Base-by-base conservation (phyloP, 2,113 vertebrate species). In the Saguinus imperator region DNA sequence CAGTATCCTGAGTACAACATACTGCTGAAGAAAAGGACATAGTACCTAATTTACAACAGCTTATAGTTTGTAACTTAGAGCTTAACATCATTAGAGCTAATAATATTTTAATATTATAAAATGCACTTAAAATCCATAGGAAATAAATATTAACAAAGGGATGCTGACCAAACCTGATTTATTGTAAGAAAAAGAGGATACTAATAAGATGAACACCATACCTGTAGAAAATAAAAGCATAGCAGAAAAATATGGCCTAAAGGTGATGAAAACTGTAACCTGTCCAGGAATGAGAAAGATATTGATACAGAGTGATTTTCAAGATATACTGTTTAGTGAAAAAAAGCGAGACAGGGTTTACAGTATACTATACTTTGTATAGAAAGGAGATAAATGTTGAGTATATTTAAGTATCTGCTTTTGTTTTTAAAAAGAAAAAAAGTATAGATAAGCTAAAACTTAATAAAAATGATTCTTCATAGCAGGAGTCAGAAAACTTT, bases 91-190 rank as follows among this genome's bases (percentile, higher is more conserved):
- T 35, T 32, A 91, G 27, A 76, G 37, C 76, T 84, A 91, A 82
- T 72, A 90, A 79, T 85, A 97, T 57, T 64, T 95, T 95, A 95
- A 93, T 83, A 3, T 92, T 90, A 94, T 6, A 76, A 72, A 94
- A 95, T 57, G 7, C 14, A 85, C 48, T 72, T 73, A 96, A 88
- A 97, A 91, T 58, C 40, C 23, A 86, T 45, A 92, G 17, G 32
- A 95, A 95, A 80, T 89, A 89, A 91, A 79, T 20, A 93, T 70
- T 32, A 87, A 82, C 20, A 52, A 23, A 87, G 5, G 37, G 3
- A 21, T 84, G 4, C 16, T 89, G 72, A 87, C 91, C 55, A 94
- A 94, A 89, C 32, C 23, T 18, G 50, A 94, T 14, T 82, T 3
- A 75, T 57, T 82, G 16, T 17, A 91, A 80, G 11, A 66, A 87